These are phyloP conservation scores for cat (Felis catus) DNA, from an alignment of 2,113 vertebrate species.

Conservation along the genomic window DNA sequence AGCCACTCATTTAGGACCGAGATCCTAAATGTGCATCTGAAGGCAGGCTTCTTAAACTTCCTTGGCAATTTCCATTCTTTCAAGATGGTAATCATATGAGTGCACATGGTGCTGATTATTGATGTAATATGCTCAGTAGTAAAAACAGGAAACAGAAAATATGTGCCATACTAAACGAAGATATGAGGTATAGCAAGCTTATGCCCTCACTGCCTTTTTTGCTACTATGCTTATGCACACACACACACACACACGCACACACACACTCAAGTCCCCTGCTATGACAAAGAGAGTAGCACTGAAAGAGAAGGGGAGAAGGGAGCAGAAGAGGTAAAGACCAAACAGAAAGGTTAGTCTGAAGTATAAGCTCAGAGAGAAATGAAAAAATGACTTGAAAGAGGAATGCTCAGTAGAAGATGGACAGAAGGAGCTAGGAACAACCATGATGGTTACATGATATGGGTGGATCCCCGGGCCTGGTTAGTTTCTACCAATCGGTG, in stretches of 20 bases:
- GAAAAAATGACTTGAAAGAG: background rate
- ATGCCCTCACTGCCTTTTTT: background rate
- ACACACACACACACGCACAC: background rate
- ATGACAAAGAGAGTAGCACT: background rate
- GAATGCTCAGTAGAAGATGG: background rate
- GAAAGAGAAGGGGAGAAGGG: background rate
- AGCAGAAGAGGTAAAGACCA: background rate
- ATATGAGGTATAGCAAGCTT: background rate
- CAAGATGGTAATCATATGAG: background rate
- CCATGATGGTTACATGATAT: background rate
- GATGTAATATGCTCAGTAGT: background rate
- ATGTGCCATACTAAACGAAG: background rate
- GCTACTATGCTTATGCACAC: background rate
- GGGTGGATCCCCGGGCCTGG: background rate
- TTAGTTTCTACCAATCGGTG: background rate
- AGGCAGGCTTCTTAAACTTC: background rate
- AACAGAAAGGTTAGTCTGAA: background rate
- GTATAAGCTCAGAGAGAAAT: background rate
- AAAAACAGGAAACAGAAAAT: background rate
- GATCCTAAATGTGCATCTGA: background rate
- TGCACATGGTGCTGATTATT: background rate
- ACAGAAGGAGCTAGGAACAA: background rate
- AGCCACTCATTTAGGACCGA: background rate
- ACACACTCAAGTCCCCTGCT: background rate
- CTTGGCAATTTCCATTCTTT: background rate